Base-by-base conservation (phyloP, 35 echinoderm and acorn worm genomes). In the Hemicentrotus pulcherrimus region DNA sequence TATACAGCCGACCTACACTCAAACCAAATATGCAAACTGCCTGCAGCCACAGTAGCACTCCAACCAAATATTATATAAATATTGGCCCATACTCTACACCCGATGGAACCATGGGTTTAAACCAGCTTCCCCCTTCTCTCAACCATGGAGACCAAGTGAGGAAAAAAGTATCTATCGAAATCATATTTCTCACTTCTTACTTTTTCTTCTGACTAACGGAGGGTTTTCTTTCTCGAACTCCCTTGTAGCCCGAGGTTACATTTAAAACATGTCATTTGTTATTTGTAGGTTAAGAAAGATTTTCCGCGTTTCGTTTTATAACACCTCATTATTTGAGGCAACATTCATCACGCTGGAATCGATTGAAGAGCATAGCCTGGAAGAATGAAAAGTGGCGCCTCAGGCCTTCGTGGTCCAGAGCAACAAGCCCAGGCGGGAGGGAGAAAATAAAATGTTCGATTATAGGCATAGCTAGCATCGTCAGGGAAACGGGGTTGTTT, bases 261-360 rank as follows among this genome's bases (percentile, higher is more conserved):
- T 31, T 93, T 93, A 31, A 93, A 93, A 47, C 46, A 58, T 47
- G 91, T 58, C 91, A 93, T 58, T 93, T 93, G 91, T 93, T 93
- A 93, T 93, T 93, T 93, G 91, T 93, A 93, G 91, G 91, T 93
- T 93, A 93, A 93, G 91, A 93, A 90, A 90, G 45, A 93, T 93
- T 93, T 93, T 48, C 88, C 19, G n/a, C 48, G 48, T 93, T 93
- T 90, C 88, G 88, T 47, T 90, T 90, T 90, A 90, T 90, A 93
- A 31, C 10, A 93, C 46, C 91, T 93, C 91, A 93, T 93, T 90
- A 90, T 90, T 90, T 35, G 32, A 45, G 65, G 88, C 46, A 90
- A 90, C 88, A 90, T 90, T 90, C 46, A 90, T 33, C 88, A 90
- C 33, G 32, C 15, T 28, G 31, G 32, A 90, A 45, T 78, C 65